Evolutionary conservation across 2,113 vertebrate species (phyloP).

Genomic region (Corythornis cristatus): DNA sequence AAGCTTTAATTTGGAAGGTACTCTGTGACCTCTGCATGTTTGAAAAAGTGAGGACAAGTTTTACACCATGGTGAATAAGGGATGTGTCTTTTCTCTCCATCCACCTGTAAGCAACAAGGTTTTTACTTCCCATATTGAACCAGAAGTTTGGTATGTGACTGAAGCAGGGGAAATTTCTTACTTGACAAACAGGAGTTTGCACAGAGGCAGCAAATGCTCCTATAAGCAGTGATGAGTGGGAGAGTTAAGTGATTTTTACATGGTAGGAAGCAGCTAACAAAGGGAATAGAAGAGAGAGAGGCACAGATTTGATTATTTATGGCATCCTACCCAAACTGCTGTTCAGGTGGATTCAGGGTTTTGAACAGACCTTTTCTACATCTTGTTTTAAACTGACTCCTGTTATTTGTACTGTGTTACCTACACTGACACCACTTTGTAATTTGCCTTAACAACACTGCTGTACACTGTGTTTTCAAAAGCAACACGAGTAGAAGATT

Average conservation of each 20-base stretch:
- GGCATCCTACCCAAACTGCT: neutral
- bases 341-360: neutral
- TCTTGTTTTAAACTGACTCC: neutral
- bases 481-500: neutral
- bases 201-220: neutral
- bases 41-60: neutral
- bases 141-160: neutral
- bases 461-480: neutral
- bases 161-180: neutral
- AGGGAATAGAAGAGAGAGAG: neutral
- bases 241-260: neutral
- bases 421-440: neutral
- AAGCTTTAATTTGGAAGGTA: neutral
- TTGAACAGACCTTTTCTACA: neutral
- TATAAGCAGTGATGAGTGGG: neutral
- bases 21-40: neutral
- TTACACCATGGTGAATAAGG: neutral
- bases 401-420: neutral
- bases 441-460: neutral
- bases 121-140: neutral
- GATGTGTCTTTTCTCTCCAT: neutral
- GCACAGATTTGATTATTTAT: neutral
- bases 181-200: neutral
- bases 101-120: neutral
- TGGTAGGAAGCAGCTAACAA: neutral